Conservation (phyloP, 2,888 invertebrate genomes). For the Drosophila kanekoi region DNA sequence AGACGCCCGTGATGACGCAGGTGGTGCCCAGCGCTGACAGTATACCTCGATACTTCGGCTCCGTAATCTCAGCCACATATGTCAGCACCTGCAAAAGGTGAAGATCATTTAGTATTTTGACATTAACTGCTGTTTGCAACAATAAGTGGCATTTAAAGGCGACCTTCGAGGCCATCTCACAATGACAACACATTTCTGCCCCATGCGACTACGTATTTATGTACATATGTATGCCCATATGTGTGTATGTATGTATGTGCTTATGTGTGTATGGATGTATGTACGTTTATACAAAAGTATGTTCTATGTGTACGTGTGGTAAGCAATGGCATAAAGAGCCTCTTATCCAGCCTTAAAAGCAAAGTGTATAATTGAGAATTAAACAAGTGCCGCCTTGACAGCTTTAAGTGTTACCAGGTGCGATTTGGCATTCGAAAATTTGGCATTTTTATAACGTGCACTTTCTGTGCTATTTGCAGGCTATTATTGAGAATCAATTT, state of each 20-base stretch:
- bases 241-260: too few relatives aligned
- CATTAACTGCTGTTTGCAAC: conserved; percentile 6
- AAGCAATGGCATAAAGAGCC: neutral
- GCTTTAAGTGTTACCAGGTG: neutral
- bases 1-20: conserved; percentile 91
- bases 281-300: neutral
- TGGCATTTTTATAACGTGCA: neutral
- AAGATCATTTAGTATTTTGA: conserved; percentile 16
- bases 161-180: conserved; percentile 9
- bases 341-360: neutral
- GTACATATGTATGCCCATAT: neutral
- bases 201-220: neutral
- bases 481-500: too few relatives aligned
- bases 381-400: neutral
- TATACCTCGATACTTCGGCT: conserved; percentile 91
- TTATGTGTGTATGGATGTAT: neutral
- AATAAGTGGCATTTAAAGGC: conserved; percentile 25
- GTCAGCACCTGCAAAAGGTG: conserved; percentile 88
- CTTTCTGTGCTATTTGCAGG: neutral
- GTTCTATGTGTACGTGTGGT: neutral
- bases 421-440: neutral
- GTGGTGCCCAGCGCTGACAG: conserved; percentile 90
- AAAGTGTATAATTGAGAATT: neutral
- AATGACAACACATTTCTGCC: conserved; percentile 20
- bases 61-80: conserved; percentile 93